Evolutionary conservation across 2,113 vertebrate species (phyloP), one percentile per base, ranked within the genome.

Genomic region (Poicephalus meyeri): DNA sequence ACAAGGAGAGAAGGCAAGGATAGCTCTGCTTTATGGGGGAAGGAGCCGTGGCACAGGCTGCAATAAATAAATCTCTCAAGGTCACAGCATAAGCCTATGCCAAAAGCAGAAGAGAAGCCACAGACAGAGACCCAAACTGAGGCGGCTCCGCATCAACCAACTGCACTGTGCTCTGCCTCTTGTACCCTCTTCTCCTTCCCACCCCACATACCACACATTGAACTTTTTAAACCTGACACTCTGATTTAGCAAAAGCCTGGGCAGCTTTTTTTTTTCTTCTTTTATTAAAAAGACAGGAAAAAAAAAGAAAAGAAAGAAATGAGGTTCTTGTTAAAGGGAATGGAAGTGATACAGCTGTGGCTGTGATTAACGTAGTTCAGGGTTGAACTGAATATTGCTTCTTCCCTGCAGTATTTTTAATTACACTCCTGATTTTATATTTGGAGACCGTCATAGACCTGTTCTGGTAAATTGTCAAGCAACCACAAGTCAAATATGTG

Each of bases 401-500:
- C 95, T 97, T 93, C 95, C 86, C 94, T 80, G 93, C 95, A 98
- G 89, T 97, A 97, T 97, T 98, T 98, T 98, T 97, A 97, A 98
- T 98, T 98, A 98, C 89, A 96, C 95, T 98, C 86, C 80, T 96
- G 97, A 97, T 97, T 98, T 98, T 95, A 93, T 98, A 97, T 97
- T 97, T 98, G 95, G 97, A 97, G 96, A 97, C 91, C 74, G 4
- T 97, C 97, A 98, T 96, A 98, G 98, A 98, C 98, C 98, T 97
- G 94, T 98, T 99, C 98, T 99, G 98, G 98, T 98, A 98, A 98
- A 98, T 98, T 98, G 98, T 98, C 98, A 98, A 98, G 98, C 98
- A 99, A 98, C 98, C 97, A 98, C 98, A 99, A 99, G 98, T 99
- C 98, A 99, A 99, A 99, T 99, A 99, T 98, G 98, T 99, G 98